Percentiles rank a stretch among this genome's conserved stretches.
Conservation (phyloP, 1,140 invertebrate species). For the Panagrolaimus sp. region DNA sequence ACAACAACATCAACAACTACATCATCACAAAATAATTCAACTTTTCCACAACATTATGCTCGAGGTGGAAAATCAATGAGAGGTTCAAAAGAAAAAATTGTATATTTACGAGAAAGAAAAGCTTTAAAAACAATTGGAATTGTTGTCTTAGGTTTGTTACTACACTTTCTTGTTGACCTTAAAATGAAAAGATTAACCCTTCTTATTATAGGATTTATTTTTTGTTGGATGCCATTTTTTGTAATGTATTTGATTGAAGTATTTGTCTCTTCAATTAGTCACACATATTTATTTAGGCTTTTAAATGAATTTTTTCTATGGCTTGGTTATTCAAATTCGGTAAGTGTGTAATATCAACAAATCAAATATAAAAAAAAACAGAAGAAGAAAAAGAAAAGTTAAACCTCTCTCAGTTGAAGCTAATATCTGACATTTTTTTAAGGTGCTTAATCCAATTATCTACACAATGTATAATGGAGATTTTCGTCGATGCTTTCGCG, state of each 20-base stretch:
- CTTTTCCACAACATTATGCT: conserved; percentile 19
- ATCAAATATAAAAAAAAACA: too few relatives aligned
- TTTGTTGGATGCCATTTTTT: conserved; percentile 63
- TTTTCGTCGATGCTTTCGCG: conserved; percentile 61
- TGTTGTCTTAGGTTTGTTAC: conserved; percentile 58
- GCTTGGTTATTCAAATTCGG: conserved; percentile 62
- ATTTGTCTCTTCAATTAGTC: conserved; percentile 49
- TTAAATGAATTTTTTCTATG: conserved; percentile 58
- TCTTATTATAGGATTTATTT: conserved; percentile 58
- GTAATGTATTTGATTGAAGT: conserved; percentile 61
- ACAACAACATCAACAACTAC: conserved; percentile 28
- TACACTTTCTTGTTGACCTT: too few relatives aligned
- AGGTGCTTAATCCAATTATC: conserved; percentile 60
- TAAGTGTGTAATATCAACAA: conserved; percentile 23
- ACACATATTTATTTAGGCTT: conserved; percentile 40
- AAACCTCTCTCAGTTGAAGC: too few relatives aligned
- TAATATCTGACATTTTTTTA: not conserved
- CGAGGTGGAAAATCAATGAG: conserved; percentile 37
- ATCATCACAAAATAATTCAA: conserved; percentile 24
- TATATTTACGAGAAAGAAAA: conserved; percentile 60
- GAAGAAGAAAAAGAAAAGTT: too few relatives aligned
- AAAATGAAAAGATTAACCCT: too few relatives aligned
- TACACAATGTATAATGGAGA: conserved; percentile 63
- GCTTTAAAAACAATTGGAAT: conserved; percentile 63
- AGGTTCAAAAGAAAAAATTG: conserved; percentile 58